Percentiles rank a stretch among this genome's conserved stretches.
These are phyloP conservation scores for Pseudolycoriella hygida DNA, from an alignment of 2,888 invertebrate genomes.

Conservation along the genomic window DNA sequence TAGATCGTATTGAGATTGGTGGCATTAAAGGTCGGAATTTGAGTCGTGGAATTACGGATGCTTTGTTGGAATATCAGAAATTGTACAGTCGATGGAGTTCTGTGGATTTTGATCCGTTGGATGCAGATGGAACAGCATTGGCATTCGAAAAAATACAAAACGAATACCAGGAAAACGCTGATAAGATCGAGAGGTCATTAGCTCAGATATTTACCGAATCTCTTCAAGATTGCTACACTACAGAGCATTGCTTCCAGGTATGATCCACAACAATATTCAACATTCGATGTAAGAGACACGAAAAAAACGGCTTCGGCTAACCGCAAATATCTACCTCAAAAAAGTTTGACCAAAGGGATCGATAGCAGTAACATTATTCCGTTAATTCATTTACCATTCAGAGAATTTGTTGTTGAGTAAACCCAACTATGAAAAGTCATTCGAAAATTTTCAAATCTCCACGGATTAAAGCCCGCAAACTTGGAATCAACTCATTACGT, in stretches of 20 bases:
- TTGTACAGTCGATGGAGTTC: constrained; percentile 23
- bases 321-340: too few relatives aligned
- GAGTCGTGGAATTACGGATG: constrained; percentile 29
- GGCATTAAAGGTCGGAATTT: constrained; percentile 43
- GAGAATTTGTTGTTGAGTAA: too few relatives aligned
- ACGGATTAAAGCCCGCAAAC: too few relatives aligned
- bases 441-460: too few relatives aligned
- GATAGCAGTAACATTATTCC: too few relatives aligned
- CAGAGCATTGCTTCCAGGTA: constrained; percentile 36
- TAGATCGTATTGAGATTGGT: constrained; percentile 71
- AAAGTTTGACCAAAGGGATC: too few relatives aligned
- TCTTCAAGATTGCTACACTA: constrained; percentile 38
- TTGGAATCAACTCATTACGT: too few relatives aligned
- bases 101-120: constrained; percentile 20
- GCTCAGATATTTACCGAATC: constrained; percentile 38
- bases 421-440: too few relatives aligned
- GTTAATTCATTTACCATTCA: too few relatives aligned
- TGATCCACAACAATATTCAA: too few relatives aligned
- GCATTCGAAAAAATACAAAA: constrained; percentile 32
- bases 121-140: constrained; percentile 2
- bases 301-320: too few relatives aligned
- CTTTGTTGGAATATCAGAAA: constrained; percentile 9
- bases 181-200: constrained; percentile 33
- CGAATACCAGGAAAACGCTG: constrained; percentile 27
- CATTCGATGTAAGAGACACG: too few relatives aligned